Percentiles rank a stretch among this genome's conserved stretches.
Conservation (phyloP, 2,113 vertebrate genomes). For the Cromileptes altivelis region DNA sequence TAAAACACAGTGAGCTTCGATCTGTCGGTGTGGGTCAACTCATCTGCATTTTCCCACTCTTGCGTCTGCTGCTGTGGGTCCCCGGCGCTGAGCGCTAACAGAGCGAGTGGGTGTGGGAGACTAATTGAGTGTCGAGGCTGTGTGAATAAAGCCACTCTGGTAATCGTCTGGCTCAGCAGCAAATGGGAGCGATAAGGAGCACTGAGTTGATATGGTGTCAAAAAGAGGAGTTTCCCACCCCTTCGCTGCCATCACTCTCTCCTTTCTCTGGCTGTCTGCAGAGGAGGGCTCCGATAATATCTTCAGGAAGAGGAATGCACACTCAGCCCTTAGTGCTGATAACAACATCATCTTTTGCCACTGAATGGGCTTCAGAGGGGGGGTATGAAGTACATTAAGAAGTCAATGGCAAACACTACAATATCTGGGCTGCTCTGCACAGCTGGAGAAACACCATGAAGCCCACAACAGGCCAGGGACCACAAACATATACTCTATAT, state of each 20-base stretch:
- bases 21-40: conserved; percentile 74
- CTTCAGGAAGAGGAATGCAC: conserved; percentile 76
- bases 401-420: conserved; percentile 55
- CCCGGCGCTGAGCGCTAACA: conserved; percentile 85
- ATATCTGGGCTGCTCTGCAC: conserved; percentile 37
- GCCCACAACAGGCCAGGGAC: neutral
- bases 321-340: conserved; percentile 77
- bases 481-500: neutral
- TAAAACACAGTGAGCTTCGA: conserved; percentile 31
- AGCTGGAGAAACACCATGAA: conserved; percentile 43
- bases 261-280: conserved; percentile 64
- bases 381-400: conserved; percentile 53
- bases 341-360: conserved; percentile 77
- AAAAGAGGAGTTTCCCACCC: conserved; percentile 71
- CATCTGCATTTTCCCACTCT: conserved; percentile 86
- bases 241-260: conserved; percentile 54
- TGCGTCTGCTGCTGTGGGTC: conserved; percentile 82
- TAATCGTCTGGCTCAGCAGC: conserved; percentile 87
- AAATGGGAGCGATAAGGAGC: conserved; percentile 86
- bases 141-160: conserved; percentile 86
- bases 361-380: conserved; percentile 52
- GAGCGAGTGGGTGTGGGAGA: conserved; percentile 86
- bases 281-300: conserved; percentile 64
- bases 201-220: conserved; percentile 75
- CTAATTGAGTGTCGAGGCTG: conserved; percentile 87